A percentile compares a stretch with the other conserved stretches of the same genome.
Evolutionary conservation across 2,888 invertebrate genomes (phyloP).

Genomic region (Pogonocherus hispidulus): DNA sequence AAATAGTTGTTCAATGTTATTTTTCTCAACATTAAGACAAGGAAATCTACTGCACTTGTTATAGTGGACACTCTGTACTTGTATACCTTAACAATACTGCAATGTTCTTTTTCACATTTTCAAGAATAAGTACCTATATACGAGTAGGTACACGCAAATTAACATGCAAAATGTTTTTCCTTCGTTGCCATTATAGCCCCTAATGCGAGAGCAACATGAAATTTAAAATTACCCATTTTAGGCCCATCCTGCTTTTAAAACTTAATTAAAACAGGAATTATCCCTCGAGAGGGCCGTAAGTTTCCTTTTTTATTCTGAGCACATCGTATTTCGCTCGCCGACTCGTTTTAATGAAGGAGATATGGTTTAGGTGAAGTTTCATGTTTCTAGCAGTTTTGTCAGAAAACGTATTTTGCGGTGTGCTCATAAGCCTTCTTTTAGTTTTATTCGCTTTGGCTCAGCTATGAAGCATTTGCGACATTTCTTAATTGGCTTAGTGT

Average conservation of each 20-base stretch:
- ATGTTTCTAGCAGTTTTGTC: constrained; percentile 4
- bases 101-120: too few relatives aligned
- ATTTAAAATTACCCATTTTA: constrained; percentile 11
- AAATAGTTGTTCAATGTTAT: too few relatives aligned
- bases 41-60: too few relatives aligned
- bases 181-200: too few relatives aligned
- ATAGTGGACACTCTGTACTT: too few relatives aligned
- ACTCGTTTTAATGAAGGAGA: constrained; percentile 28
- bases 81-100: too few relatives aligned
- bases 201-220: neutral
- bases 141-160: too few relatives aligned
- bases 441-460: neutral
- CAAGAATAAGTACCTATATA: too few relatives aligned
- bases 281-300: constrained; percentile 13
- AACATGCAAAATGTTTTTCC: too few relatives aligned
- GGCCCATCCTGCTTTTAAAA: constrained; percentile 17
- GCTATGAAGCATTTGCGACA: too few relatives aligned
- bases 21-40: too few relatives aligned
- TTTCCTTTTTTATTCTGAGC: constrained; percentile 26
- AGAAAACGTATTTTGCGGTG: constrained; percentile 2
- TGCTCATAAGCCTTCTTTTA: neutral
- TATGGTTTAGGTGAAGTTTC: constrained; percentile 29
- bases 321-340: constrained; percentile 32
- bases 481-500: too few relatives aligned
- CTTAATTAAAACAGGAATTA: constrained; percentile 35